Base-by-base conservation (phyloP, 2,888 invertebrate species). In the Druceiella hillmani region DNA sequence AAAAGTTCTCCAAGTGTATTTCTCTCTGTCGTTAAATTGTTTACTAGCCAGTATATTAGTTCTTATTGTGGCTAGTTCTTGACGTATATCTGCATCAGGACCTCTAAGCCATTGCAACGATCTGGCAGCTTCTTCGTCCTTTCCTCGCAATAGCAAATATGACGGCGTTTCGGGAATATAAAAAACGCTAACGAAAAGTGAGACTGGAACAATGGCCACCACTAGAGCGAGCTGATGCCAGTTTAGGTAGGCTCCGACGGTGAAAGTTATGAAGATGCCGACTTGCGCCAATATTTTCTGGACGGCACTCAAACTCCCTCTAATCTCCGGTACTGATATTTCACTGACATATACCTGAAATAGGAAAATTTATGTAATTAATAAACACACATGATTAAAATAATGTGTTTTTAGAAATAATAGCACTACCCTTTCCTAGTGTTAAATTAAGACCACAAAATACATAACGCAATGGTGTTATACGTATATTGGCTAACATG, bases 151-250 rank as follows among this genome's bases (percentile, higher is more conserved):
- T 7, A 87, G 77, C 33, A 89, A 69, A 60, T 81, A 87, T 43
- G 88, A 85, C 4, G 93, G 93, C 12, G 91, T 90, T 68, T 94
- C 93, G 0, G 92, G 92, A 45, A 91, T 79, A 57, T 81, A 82
- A 48, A 84, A 76, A 33, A 86, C 76, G 6, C 83, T 79, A 25
- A 83, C 58, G 59, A 88, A 83, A 44, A 88, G 76, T 37, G 86
- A 70, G 4, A 86, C 73, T 6, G 89, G 87, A 3, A 87, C 84
- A 6, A 83, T 66, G 3, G 87, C 80, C 2, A 87, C 87, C 26
- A 89, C 75, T 35, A 84, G 64, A 1, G 92, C 91, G 36, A 91
- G 75, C 55, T 86, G 82, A 36, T 85, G 72, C 91, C 91, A 92
- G 58, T 84, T 81, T 3, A 89, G 61, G 55, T 82, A 83, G 4